Evolutionary conservation across 2,797 vertebrate species (phyloP).

Genomic region (Molossus molossus): DNA sequence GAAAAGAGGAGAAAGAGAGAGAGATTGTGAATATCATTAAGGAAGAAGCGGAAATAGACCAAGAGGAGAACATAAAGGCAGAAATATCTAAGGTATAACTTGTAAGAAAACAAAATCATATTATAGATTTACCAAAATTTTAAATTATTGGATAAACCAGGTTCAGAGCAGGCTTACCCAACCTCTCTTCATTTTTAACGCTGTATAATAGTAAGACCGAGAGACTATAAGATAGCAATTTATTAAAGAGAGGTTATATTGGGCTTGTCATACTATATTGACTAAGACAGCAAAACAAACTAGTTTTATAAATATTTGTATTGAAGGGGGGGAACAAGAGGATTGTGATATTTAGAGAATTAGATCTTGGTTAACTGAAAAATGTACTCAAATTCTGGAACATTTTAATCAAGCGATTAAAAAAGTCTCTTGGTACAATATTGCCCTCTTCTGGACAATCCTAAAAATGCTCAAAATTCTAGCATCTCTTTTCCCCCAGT

Average conservation of each 20-base stretch:
- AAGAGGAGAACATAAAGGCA: not conserved
- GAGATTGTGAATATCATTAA: not conserved
- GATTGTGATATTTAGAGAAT: not conserved
- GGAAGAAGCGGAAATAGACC: not conserved
- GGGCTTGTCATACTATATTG: not conserved
- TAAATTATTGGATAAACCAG: not conserved
- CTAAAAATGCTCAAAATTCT: conserved; percentile 12
- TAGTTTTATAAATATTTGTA: conserved; percentile 1
- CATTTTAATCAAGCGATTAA: not conserved
- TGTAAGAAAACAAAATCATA: not conserved
- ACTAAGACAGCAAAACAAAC: not conserved
- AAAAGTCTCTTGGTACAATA: conserved; percentile 50
- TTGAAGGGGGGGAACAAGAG: not conserved
- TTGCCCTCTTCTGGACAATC: conserved; percentile 80
- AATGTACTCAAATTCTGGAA: not conserved
- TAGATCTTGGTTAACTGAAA: not conserved
- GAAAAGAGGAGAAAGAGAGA: not conserved
- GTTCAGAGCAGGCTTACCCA: not conserved
- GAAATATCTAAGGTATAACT: not conserved
- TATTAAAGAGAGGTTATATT: not conserved
- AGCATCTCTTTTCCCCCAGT: not conserved
- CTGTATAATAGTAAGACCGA: not conserved
- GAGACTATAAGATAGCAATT: not conserved
- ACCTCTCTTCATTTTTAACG: not conserved
- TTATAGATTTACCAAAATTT: not conserved